Evolutionary conservation across 1,140 invertebrate genomes (phyloP), one percentile per base, ranked within the genome.

Genomic region (Epicauta chinensis): DNA sequence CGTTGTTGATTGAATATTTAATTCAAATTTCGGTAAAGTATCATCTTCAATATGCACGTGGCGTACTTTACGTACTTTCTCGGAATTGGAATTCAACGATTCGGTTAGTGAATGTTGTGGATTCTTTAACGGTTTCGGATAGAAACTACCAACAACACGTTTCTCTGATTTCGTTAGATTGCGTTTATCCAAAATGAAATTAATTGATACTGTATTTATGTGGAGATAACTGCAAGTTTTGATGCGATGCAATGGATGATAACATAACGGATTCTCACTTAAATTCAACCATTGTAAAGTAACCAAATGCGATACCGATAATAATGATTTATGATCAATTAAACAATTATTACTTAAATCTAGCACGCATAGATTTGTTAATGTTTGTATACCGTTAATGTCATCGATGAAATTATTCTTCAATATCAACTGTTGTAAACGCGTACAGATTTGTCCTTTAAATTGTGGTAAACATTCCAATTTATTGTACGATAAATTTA

Each of bases 341-440:
- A 84, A 60, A 61, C 79, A 81, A 60, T 84, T 84, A 29, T 77
- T 75, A 0, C 78, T 78, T 10, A 84, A 58, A 70, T 84, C 80
- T 38, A 84, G 62, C 62, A 79, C 75, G 2, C 61, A 69, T 3
- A 84, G 49, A 56, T 73, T 75, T 47, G 77, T 73, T 11, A 83
- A 36, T 1, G 32, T 39, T 23, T 53, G 45, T 15, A 70, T 23
- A 29, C 71, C 69, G 13, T 57, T 36, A 1, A 77, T 52, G 47
- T 76, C 72, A 23, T 77, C 75, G 15, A 77, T 68, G 48, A 71
- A 70, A 51, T 70, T 70, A 51, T 65, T 64, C 6, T 56, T 61
- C n/a, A 67, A 23, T 12, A 62, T 53, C 10, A 70, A 49, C 15
- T 66, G 61, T 41, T 70, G 68, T 15, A 70, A 38, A 31, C 64